Evolutionary conservation across 2,888 invertebrate species (phyloP).

Genomic region (Strigamia crassipes): DNA sequence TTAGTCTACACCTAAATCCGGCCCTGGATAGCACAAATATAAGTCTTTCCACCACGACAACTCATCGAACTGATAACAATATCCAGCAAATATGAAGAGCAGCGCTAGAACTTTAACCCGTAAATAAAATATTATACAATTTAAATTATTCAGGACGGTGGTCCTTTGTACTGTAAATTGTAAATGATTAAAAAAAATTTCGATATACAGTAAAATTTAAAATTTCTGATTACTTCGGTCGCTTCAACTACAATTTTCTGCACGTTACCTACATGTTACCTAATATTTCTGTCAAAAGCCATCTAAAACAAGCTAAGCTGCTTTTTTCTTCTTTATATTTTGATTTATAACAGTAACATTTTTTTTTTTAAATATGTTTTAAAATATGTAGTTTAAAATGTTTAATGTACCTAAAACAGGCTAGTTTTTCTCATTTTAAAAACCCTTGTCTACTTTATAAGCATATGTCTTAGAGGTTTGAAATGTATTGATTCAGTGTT

Average conservation of each 20-base stretch:
- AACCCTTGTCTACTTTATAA: neutral
- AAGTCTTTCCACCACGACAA: no score
- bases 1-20: no score
- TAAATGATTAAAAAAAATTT: constrained; percentile 17
- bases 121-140: neutral
- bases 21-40: no score
- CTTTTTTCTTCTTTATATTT: neutral
- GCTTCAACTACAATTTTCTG: neutral
- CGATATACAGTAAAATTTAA: neutral
- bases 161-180: neutral
- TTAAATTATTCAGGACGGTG: neutral
- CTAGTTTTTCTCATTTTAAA: no score
- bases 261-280: neutral
- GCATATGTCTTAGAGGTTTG: neutral
- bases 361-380: no score
- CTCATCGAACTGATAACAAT: no score
- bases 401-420: no score
- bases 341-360: neutral
- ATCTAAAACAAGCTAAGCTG: neutral
- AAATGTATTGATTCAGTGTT: neutral
- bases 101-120: neutral
- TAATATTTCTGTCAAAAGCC: neutral
- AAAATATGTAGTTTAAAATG: neutral
- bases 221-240: neutral
- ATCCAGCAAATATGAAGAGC: no score